phyloP scores from a whole-genome alignment of 2,113 vertebrate genomes.

The Andinoacara biseriatus region DNA sequence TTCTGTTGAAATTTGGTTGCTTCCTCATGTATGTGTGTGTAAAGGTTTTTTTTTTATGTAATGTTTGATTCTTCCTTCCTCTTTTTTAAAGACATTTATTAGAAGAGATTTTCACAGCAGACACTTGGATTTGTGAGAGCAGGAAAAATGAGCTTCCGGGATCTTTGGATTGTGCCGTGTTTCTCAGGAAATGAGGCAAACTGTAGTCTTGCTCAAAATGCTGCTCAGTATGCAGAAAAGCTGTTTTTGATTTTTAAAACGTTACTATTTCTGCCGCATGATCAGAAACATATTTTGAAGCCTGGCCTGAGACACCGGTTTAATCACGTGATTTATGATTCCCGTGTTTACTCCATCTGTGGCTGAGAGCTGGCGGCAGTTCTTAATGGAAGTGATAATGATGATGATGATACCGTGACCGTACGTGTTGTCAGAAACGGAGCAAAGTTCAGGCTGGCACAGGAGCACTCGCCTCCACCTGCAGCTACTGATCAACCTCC shows the following conservation, averaged over 20 bases:
- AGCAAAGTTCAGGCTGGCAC: neutral
- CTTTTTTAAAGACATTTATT: too few species aligned
- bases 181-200: too few species aligned
- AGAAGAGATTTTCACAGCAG: too few species aligned
- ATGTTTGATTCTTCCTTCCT: too few species aligned
- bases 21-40: neutral
- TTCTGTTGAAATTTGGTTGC: neutral
- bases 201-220: too few species aligned
- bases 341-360: neutral
- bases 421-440: neutral
- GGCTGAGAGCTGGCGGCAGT: neutral
- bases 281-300: accelerated
- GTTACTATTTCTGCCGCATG: neutral
- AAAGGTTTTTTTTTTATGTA: neutral
- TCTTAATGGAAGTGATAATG: neutral
- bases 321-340: neutral
- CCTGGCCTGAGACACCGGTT: neutral
- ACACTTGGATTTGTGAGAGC: too few species aligned
- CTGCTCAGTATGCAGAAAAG: too few species aligned
- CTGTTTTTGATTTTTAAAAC: neutral
- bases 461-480: neutral
- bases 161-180: too few species aligned
- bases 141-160: too few species aligned
- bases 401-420: neutral
- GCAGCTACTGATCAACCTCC: neutral